A percentile compares a stretch with the other conserved stretches of the same genome.
phyloP scores from a whole-genome alignment of 2,113 vertebrate species.

The Pipra filicauda region DNA sequence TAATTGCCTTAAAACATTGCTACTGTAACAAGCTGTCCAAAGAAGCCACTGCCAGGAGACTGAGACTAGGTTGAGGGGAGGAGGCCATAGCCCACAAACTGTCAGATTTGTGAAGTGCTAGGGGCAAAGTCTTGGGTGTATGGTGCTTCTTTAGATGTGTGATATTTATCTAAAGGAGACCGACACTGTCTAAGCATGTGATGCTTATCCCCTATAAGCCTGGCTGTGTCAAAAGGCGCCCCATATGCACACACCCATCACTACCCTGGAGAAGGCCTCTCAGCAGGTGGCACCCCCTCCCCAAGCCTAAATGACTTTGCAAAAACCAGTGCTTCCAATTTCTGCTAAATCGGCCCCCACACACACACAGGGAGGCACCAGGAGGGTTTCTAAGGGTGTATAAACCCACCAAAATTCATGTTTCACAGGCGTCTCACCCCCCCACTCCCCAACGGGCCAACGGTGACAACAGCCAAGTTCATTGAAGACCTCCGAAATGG shows the following conservation, averaged over 20 bases:
- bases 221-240: not conserved
- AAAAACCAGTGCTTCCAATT: not conserved
- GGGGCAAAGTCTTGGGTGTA: not conserved
- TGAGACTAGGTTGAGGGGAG: not conserved
- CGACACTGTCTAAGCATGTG: not conserved
- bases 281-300: not conserved
- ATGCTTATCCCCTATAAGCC: not conserved
- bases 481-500: not conserved
- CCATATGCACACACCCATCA: not conserved
- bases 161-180: not conserved
- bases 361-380: not conserved
- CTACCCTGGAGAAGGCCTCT: not conserved
- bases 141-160: not conserved
- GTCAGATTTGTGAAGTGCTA: not conserved
- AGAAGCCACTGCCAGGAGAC: not conserved
- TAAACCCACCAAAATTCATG: not conserved
- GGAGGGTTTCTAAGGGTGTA: not conserved
- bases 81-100: not conserved
- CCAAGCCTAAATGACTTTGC: not conserved
- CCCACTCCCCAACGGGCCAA: not conserved
- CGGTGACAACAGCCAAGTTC: not conserved
- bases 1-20: not conserved
- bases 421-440: not conserved
- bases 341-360: not conserved
- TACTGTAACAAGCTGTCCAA: not conserved